phyloP scores from a whole-genome alignment of 2,888 invertebrate genomes.

The Meliscaeva auricollis region DNA sequence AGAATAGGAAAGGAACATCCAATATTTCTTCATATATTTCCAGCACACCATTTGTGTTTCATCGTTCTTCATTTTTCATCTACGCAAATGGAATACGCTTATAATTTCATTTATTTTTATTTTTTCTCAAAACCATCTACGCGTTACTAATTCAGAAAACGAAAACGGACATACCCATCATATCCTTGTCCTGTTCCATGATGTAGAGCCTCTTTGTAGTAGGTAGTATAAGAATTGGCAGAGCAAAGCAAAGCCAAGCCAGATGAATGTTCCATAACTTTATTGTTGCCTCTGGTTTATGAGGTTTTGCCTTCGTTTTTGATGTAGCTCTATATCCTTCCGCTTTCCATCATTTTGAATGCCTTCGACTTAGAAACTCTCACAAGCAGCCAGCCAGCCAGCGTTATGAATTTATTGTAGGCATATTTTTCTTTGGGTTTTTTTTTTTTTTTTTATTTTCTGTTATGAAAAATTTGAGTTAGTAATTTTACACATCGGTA shows the following conservation, averaged over 20 bases:
- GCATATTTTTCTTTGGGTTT: constrained; percentile 28
- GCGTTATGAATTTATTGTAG: constrained; percentile 70
- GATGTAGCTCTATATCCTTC: constrained; percentile 30
- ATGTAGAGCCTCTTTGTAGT: neutral
- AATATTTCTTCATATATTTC: constrained; percentile 39
- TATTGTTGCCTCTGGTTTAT: constrained; percentile 71
- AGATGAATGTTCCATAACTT: constrained; percentile 62
- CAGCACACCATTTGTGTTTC: constrained; percentile 35
- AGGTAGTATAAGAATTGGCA: neutral
- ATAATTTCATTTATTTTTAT: constrained; percentile 29
- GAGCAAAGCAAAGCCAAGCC: constrained; percentile 18
- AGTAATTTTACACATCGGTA: constrained; percentile 73
- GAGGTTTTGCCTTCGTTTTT: constrained; percentile 39
- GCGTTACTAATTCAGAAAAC: constrained; percentile 63
- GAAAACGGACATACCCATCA: constrained; percentile 69
- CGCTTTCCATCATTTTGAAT: constrained; percentile 55
- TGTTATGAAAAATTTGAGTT: constrained; percentile 44
- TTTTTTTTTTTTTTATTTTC: constrained; percentile 10
- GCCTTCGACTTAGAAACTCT: constrained; percentile 50
- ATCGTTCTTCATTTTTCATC: constrained; percentile 47
- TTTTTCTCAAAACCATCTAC: constrained; percentile 58
- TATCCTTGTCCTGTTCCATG: constrained; percentile 29
- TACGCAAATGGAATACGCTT: constrained; percentile 59
- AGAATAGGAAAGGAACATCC: neutral
- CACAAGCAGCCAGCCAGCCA: constrained; percentile 37